These are phyloP conservation scores for Phymorhynchus buccinoides DNA, from an alignment of 1,140 invertebrate genomes.

Conservation along the genomic window DNA sequence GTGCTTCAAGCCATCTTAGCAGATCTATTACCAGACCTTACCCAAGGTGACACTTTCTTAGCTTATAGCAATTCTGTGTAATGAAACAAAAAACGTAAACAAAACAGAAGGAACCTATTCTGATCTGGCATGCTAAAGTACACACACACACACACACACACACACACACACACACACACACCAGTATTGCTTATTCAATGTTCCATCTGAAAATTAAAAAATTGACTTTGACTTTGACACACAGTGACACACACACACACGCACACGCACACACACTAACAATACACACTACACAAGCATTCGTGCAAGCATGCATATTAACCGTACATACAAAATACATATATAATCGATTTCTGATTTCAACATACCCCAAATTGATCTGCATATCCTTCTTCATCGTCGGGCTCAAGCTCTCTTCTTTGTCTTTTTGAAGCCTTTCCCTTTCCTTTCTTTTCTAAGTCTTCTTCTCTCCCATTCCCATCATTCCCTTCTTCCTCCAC, in stretches of 20 bases:
- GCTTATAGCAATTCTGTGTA: too few relatives aligned
- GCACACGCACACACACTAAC: conserved; percentile 3
- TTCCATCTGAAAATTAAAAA: too few relatives aligned
- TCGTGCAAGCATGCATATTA: neutral
- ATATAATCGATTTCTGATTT: too few relatives aligned
- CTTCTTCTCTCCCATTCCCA: neutral
- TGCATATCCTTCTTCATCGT: neutral
- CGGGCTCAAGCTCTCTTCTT: neutral
- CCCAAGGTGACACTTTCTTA: too few relatives aligned
- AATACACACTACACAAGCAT: too few relatives aligned
- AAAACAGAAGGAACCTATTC: too few relatives aligned
- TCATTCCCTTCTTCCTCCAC: neutral
- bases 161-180: neutral
- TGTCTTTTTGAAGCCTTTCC: neutral
- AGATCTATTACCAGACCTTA: too few relatives aligned
- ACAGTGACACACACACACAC: neutral
- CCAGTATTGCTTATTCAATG: too few relatives aligned
- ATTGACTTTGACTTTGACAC: too few relatives aligned
- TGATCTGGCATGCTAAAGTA: neutral
- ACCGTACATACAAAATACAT: too few relatives aligned
- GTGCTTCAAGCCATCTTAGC: too few relatives aligned
- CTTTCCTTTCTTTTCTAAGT: neutral
- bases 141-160: conserved; percentile 17
- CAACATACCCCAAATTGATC: neutral
- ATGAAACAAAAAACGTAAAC: too few relatives aligned